These are phyloP conservation scores for Dromiciops gliroides DNA, from an alignment of 2,113 vertebrate genomes.

Conservation along the genomic window DNA sequence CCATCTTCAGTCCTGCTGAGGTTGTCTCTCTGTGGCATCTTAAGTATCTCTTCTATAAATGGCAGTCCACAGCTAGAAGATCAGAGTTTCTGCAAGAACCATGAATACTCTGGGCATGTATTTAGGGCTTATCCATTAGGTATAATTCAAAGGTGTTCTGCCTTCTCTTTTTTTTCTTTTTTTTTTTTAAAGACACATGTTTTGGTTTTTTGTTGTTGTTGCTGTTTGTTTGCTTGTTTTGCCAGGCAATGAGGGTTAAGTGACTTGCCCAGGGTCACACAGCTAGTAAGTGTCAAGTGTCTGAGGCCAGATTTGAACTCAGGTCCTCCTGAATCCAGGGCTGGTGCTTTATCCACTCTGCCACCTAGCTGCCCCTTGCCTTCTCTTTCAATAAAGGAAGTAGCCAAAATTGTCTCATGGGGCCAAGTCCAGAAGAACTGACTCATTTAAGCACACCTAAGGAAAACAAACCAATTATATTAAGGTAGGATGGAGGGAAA, in stretches of 20 bases:
- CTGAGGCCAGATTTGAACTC: too few relatives aligned
- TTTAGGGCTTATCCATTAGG: not conserved
- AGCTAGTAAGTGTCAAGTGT: too few relatives aligned
- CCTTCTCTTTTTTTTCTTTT: not conserved
- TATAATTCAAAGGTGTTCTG: not conserved
- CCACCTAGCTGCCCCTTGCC: too few relatives aligned
- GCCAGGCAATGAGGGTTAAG: too few relatives aligned
- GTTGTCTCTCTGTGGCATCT: not conserved
- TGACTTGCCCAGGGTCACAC: too few relatives aligned
- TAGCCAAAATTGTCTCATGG: not conserved
- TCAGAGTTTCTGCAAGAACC: not conserved
- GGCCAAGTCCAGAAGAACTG: not conserved
- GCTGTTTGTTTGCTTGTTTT: too few relatives aligned
- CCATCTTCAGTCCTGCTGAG: not conserved
- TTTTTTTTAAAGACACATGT: too few relatives aligned
- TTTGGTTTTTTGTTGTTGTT: too few relatives aligned
- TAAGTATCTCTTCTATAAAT: not conserved
- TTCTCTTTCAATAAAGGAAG: not conserved
- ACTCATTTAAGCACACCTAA: not conserved
- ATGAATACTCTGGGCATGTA: not conserved
- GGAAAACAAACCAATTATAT: constrained; percentile 12
- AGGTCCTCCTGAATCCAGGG: too few relatives aligned
- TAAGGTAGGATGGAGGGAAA: not conserved
- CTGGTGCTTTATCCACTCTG: too few relatives aligned
- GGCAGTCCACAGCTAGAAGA: not conserved